Percentiles rank a stretch among this genome's conserved stretches.
phyloP scores from a whole-genome alignment of 1,140 invertebrate genomes.

The Pseudomyrmex flavicornis region DNA sequence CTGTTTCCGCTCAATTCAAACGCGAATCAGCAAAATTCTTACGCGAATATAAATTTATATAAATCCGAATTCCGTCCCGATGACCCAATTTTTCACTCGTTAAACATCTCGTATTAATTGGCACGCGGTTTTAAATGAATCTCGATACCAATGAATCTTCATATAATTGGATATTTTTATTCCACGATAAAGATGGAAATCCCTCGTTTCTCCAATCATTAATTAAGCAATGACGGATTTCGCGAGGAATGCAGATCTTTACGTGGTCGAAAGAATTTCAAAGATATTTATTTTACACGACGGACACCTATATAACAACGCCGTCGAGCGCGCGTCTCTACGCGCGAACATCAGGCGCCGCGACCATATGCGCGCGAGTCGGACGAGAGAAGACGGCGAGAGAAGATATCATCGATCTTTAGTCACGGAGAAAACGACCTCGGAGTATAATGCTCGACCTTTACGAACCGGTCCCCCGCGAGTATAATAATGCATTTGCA shows the following conservation, averaged over 20 bases:
- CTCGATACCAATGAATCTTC: too few relatives aligned
- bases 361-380: slow-evolving; percentile 6
- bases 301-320: too few relatives aligned
- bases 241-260: too few relatives aligned
- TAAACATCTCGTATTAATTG: background rate
- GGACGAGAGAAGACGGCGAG: slow-evolving; percentile 9
- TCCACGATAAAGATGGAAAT: too few relatives aligned
- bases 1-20: background rate
- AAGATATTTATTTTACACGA: too few relatives aligned
- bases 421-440: slow-evolving; percentile 67
- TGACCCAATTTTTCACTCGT: background rate
- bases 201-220: too few relatives aligned
- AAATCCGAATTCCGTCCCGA: background rate
- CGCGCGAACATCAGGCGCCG: background rate
- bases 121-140: too few relatives aligned
- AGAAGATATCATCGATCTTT: slow-evolving; percentile 46
- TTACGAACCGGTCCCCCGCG: slow-evolving; percentile 69
- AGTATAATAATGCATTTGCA: slow-evolving; percentile 56
- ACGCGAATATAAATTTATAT: slow-evolving; percentile 5
- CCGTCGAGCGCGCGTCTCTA: too few relatives aligned
- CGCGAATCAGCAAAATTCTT: background rate
- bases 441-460: slow-evolving; percentile 69
- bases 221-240: too few relatives aligned
- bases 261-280: too few relatives aligned
- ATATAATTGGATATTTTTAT: too few relatives aligned